A percentile compares a stretch with the other conserved stretches of the same genome.
phyloP scores from a whole-genome alignment of 2,113 vertebrate species.

The Barbus barbus region DNA sequence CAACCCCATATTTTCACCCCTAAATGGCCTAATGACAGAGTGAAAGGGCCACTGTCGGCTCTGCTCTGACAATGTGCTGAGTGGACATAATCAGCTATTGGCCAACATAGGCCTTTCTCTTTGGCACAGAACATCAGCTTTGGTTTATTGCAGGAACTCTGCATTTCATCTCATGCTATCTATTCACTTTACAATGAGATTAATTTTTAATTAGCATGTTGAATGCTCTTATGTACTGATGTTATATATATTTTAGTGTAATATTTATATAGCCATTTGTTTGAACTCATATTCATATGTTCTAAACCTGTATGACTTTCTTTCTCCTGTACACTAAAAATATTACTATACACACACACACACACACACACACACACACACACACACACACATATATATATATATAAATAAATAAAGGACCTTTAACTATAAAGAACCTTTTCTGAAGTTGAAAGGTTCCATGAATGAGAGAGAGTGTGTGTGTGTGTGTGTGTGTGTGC shows the following conservation, averaged over 20 bases:
- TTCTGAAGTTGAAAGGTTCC: too few relatives aligned
- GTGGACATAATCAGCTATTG: slow-evolving; percentile 64
- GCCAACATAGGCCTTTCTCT: slow-evolving; percentile 58
- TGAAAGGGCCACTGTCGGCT: slow-evolving; percentile 57
- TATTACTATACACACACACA: too few relatives aligned
- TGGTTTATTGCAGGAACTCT: slow-evolving; percentile 6
- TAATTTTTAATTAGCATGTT: background rate
- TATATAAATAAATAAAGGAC: too few relatives aligned
- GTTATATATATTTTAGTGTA: background rate
- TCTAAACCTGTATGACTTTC: background rate
- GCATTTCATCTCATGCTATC: background rate
- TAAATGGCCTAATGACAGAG: slow-evolving; percentile 75
- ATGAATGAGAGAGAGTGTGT: too few relatives aligned
- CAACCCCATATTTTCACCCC: slow-evolving; percentile 63
- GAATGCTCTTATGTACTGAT: background rate
- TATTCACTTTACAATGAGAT: background rate
- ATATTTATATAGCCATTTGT: background rate
- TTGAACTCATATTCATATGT: background rate
- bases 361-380: too few relatives aligned
- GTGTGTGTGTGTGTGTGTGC: too few relatives aligned
- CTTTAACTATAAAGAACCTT: too few relatives aligned
- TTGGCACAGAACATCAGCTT: slow-evolving; percentile 44
- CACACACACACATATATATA: too few relatives aligned
- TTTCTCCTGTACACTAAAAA: background rate
- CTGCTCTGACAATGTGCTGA: slow-evolving; percentile 66